Base-by-base conservation (phyloP, 2,888 invertebrate genomes). In the Mechanitis mazaeus region DNA sequence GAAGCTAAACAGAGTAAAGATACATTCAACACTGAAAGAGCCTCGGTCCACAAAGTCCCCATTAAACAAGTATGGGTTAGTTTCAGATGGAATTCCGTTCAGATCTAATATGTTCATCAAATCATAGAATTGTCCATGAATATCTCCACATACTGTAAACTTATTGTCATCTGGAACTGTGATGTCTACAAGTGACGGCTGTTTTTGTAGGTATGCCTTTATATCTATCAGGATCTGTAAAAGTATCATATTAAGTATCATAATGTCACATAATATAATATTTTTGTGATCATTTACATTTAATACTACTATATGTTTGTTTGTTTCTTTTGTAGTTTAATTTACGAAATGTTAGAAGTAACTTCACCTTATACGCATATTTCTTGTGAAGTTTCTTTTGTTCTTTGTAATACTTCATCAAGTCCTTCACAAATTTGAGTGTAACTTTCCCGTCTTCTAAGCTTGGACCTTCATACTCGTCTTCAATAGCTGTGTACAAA, bases 31-130 rank as follows among this genome's bases (percentile, higher is more conserved):
- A 45, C 98, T 98, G 85, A 99, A 99, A 0, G 99, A 98, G 12
- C 99, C 99, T 87, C 99, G 92, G 86, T 99, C 99, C 28, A 99
- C 99, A 85, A 99, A 99, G 90, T 99, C 99, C 64, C 99, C 99
- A 84, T 99, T 99, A 86, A 99, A 99, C 71, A 99, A 90, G 89
- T 98, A 99, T 59, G 99, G 99, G 91, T 99, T 99, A 38, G 93
- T 93, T 80, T 95, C 93, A 0, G 98, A 97, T 6, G 99, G 99
- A 65, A 97, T 88, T n/a, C 98, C 99, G 81, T 99, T 99, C 69
- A 98, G 92, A 74, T 97, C 92, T 87, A 99, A 99, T 76, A 99
- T 98, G 85, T 99, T 98, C 93, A 98, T 94, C 65, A 99, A 91
- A 89, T 99, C 99, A 81, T 97, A 99, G 91, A 94, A 99, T 87